Base-by-base conservation (phyloP, 92 coral and sea anemone genomes). In the Porites cylindrica region DNA sequence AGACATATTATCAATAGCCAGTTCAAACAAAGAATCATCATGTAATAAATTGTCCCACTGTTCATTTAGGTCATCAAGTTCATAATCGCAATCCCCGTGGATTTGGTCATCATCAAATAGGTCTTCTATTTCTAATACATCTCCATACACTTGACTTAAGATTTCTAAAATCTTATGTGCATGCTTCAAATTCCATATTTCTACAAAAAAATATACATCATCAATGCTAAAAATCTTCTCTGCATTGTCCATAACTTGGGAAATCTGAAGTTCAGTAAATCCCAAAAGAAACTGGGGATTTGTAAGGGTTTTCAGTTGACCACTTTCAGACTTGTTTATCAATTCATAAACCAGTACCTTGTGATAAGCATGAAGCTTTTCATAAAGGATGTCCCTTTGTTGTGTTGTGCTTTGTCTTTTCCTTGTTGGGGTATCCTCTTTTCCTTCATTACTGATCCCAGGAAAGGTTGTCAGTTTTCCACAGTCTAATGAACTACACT, bases 181-280 rank as follows among this genome's bases (percentile, higher is more conserved):
- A 91, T 91, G 92, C 12, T 82, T 82, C 19, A 82, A 13, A 63
- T 91, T 77, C 89, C 91, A 91, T 65, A 80, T 91, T 51, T 91
- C 92, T 12, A 91, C 89, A 8, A 88, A 1, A 6, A 26, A 19
- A 20, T 14, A 70, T 21, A 88, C 72, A 79, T 91, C 90, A 6
- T 91, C 53, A 18, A 86, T 18, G 4, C 75, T 62, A 66, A 86
- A 91, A 13, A 91, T 68, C 51, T 63, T 61, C 1, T 56, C 66
- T 58, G 66, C 62, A 54, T 86, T 79, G 54, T 56, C 75, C 8
- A 59, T 21, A 18, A 86, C 93, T 60, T 91, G 93, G 8, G 56
- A 18, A 73, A 86, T 76, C 53, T 91, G 93, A 14, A 80, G 4
- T 38, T 86, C 90, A 3, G 85, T 73, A 76, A 90, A 91, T 32